Conservation (phyloP, 2,797 vertebrate genomes). For the Fistularia commersonii region DNA sequence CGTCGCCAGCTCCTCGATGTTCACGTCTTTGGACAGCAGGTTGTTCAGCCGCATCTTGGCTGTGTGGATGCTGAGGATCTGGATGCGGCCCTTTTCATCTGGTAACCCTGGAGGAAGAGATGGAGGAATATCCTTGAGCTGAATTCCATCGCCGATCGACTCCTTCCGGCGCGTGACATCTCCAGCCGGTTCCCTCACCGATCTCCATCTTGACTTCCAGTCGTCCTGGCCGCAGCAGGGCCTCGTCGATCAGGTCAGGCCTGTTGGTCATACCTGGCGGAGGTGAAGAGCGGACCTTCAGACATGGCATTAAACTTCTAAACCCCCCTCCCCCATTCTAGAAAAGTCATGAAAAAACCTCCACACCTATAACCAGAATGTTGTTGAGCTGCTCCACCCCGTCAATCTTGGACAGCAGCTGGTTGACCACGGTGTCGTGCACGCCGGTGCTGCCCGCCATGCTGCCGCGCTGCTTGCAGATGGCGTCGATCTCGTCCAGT, state of each 20-base stretch:
- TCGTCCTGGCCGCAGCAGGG: constrained; percentile 92
- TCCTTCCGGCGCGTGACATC: too few species aligned
- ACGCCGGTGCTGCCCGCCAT: constrained; percentile 94
- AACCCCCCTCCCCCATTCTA: too few species aligned
- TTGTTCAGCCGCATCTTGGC: constrained; percentile 88
- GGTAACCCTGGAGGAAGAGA: constrained; percentile 88
- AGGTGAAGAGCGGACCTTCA: too few species aligned
- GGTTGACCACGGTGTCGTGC: constrained; percentile 97
- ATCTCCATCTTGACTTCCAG: constrained; percentile 99
- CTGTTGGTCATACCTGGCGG: constrained; percentile 94
- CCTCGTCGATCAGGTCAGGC: constrained; percentile 96
- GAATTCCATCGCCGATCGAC: too few species aligned
- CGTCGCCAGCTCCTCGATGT: constrained; percentile 83
- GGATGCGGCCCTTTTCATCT: constrained; percentile 91
- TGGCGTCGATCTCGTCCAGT: constrained; percentile 96
- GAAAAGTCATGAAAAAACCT: background rate
- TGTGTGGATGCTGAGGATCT: constrained; percentile 97
- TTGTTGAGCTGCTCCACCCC: constrained; percentile 98
- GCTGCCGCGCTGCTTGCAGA: constrained; percentile 97
- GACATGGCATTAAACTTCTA: too few species aligned
- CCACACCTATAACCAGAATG: constrained; percentile 94
- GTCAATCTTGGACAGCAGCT: constrained; percentile 95
- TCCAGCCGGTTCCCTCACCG: constrained; percentile 73
- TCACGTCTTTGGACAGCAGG: constrained; percentile 81
- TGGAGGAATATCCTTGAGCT: too few species aligned